A percentile compares a stretch with the other conserved stretches of the same genome.
These are phyloP conservation scores for Hybognathus amarus DNA, from an alignment of 2,797 vertebrate genomes.

Conservation along the genomic window DNA sequence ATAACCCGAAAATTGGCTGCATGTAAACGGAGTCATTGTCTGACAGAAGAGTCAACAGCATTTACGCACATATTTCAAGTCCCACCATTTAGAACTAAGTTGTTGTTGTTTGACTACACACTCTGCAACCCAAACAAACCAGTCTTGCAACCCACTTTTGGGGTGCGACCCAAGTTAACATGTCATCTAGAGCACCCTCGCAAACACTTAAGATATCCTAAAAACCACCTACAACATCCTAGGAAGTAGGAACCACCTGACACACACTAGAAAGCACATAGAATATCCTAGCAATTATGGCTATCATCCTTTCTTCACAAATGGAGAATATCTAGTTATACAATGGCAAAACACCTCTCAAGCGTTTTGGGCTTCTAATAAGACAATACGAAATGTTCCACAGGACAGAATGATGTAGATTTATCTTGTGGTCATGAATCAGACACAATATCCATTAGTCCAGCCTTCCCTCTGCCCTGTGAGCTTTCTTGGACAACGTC, in stretches of 20 bases:
- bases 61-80: too few relatives aligned
- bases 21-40: too few relatives aligned
- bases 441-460: slow-evolving; percentile 35
- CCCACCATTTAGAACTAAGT: too few relatives aligned
- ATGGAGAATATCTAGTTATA: not conserved
- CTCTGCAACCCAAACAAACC: too few relatives aligned
- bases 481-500: slow-evolving; percentile 6
- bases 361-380: not conserved
- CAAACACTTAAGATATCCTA: not conserved
- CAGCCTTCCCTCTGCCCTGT: not conserved
- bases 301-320: not conserved
- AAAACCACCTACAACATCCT: not conserved
- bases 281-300: not conserved
- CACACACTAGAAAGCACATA: not conserved
- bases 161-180: too few relatives aligned
- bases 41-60: too few relatives aligned
- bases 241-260: not conserved
- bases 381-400: slow-evolving; percentile 11
- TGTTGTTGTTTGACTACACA: too few relatives aligned
- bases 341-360: not conserved
- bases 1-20: too few relatives aligned
- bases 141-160: too few relatives aligned
- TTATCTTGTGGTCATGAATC: slow-evolving; percentile 28
- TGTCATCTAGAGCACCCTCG: not conserved
- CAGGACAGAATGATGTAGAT: slow-evolving; percentile 30